Base-by-base conservation (phyloP, 2,797 vertebrate species). In the Perodicticus potto region DNA sequence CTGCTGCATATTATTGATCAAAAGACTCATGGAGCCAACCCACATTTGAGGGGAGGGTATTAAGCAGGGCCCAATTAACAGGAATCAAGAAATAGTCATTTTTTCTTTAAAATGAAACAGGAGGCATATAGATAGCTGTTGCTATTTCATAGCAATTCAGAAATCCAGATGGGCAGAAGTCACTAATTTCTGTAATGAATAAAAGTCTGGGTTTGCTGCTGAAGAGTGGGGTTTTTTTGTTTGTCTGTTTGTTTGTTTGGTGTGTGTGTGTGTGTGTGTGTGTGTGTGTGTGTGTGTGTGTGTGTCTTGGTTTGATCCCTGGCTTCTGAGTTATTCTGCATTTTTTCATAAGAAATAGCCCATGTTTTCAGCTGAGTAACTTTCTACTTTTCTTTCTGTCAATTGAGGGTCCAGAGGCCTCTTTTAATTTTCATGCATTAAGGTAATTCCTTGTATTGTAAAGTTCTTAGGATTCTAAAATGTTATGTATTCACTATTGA, bases 311-410 rank as follows among this genome's bases (percentile, higher is more conserved):
- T 13, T 93, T 45, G 37, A 32, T 25, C 3, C 22, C 65, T 29
- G 25, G 9, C 25, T 73, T 6, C 25, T 84, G 80, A 73, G 37
- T 83, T 87, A 55, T 11, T 63, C 61, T 67, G 49, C 25, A 10
- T 95, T 91, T 91, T 91, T 81, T 32, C 25, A 27, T 49, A 45
- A 87, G 69, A 74, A 82, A 91, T 67, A 45, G 11, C n/a, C 40
- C 37, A 27, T 13, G 49, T 22, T 37, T 74, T 88, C 43, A 92
- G 22, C n/a, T 70, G 37, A 53, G 14, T 88, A 40, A 8, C 67
- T 88, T 87, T 77, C 40, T 83, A 53, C 37, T 53, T n/a, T 76
- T 11, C 27, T 69, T 70, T 37, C 34, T 61, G 8, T 59, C n/a
- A 25, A 22, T 49, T 86, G 69, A 87, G 69, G 25, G 12, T 59